Evolutionary conservation across 2,113 vertebrate species (phyloP).

Genomic region (Smithornis capensis): DNA sequence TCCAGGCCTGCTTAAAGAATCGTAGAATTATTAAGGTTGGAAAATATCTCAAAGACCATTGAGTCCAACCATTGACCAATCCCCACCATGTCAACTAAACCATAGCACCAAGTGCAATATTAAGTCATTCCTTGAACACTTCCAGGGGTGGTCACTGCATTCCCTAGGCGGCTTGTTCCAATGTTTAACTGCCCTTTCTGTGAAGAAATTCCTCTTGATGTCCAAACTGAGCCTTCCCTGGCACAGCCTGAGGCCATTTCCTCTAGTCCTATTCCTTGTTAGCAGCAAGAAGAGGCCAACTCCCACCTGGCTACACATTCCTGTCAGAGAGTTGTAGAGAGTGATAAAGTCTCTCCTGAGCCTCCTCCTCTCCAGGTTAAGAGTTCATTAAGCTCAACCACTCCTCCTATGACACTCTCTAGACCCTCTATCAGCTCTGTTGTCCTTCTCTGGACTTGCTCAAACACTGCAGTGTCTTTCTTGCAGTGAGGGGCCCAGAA

Average conservation of each 20-base stretch:
- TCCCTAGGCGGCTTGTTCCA: background rate
- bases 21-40: background rate
- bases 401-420: background rate
- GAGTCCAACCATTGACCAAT: background rate
- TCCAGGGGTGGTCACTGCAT: background rate
- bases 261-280: background rate
- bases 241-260: background rate
- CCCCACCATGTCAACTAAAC: background rate
- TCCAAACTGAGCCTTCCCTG: background rate
- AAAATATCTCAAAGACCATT: background rate
- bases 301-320: fast-evolving
- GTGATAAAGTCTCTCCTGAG: too few species aligned
- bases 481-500: background rate
- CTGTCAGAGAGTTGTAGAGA: background rate
- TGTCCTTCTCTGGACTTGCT: background rate
- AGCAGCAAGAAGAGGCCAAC: background rate
- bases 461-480: background rate
- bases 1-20: background rate
- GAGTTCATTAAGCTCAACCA: background rate
- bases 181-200: background rate
- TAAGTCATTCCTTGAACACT: background rate
- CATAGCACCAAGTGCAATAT: too few species aligned
- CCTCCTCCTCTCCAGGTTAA: background rate
- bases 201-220: background rate
- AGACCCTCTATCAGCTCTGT: too few species aligned